Percentiles rank a stretch among this genome's conserved stretches.
Evolutionary conservation across 2,113 vertebrate genomes (phyloP).

Genomic region (Amazona guildingii): DNA sequence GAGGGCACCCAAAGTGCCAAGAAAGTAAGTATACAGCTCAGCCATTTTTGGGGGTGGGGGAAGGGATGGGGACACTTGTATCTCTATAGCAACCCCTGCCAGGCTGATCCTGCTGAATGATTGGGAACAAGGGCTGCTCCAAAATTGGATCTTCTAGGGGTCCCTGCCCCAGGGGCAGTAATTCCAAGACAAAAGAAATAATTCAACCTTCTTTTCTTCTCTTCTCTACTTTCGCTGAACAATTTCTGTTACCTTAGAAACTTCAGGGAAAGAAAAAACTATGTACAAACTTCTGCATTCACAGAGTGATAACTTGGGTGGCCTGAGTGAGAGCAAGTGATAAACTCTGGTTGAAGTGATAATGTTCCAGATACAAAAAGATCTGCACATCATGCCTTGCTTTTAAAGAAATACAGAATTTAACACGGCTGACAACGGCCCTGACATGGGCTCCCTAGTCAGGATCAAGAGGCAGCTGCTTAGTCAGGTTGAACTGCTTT

Average conservation of each 20-base stretch:
- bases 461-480: neutral
- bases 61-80: neutral
- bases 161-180: neutral
- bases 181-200: neutral
- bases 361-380: slow-evolving; percentile 25
- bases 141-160: neutral
- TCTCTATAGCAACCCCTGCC: neutral
- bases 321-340: slow-evolving; percentile 11
- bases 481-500: neutral
- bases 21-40: neutral
- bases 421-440: neutral
- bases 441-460: neutral
- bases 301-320: neutral
- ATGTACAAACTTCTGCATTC: neutral
- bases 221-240: neutral
- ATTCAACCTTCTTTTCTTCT: neutral
- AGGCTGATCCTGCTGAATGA: neutral
- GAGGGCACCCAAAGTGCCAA: neutral
- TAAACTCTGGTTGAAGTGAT: slow-evolving; percentile 39
- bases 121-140: neutral
- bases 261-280: neutral
- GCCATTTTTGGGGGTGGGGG: neutral
- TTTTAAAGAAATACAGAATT: neutral
- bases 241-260: neutral
- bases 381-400: neutral